A percentile compares a stretch with the other conserved stretches of the same genome.
phyloP scores from a whole-genome alignment of 2,797 vertebrate species.

The Melanotaenia boesemani region DNA sequence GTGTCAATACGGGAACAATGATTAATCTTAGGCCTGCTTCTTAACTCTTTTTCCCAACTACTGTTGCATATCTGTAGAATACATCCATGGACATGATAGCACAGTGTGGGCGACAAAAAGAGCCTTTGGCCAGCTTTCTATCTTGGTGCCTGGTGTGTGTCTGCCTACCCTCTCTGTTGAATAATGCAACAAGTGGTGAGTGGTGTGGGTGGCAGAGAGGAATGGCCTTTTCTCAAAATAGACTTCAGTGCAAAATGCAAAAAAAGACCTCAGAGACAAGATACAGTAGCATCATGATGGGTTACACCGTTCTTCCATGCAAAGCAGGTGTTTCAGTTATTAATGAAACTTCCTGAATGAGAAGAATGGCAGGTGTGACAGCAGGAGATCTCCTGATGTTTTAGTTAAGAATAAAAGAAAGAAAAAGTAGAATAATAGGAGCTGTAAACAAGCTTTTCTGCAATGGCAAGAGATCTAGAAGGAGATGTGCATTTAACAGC shows the following conservation, averaged over 20 bases:
- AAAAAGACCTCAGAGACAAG: constrained; percentile 26
- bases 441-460: neutral
- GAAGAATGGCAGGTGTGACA: neutral
- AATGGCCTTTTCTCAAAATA: constrained; percentile 77
- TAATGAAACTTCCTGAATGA: neutral
- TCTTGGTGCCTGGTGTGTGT: constrained; percentile 32
- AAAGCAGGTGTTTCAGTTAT: neutral
- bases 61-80: neutral
- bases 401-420: too few species aligned
- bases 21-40: too few species aligned
- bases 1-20: too few species aligned
- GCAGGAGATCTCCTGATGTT: too few species aligned
- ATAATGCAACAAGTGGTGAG: constrained; percentile 74
- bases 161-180: constrained; percentile 64
- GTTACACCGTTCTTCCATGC: constrained; percentile 12
- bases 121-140: constrained; percentile 24
- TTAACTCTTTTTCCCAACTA: too few species aligned
- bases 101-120: constrained; percentile 15
- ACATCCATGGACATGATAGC: neutral
- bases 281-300: constrained; percentile 25
- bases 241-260: constrained; percentile 48
- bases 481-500: neutral
- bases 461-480: neutral
- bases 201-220: constrained; percentile 67
- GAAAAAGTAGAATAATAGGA: too few species aligned